A percentile compares a stretch with the other conserved stretches of the same genome.
phyloP scores from a whole-genome alignment of 1,140 invertebrate genomes.

The Ridgeia piscesae region DNA sequence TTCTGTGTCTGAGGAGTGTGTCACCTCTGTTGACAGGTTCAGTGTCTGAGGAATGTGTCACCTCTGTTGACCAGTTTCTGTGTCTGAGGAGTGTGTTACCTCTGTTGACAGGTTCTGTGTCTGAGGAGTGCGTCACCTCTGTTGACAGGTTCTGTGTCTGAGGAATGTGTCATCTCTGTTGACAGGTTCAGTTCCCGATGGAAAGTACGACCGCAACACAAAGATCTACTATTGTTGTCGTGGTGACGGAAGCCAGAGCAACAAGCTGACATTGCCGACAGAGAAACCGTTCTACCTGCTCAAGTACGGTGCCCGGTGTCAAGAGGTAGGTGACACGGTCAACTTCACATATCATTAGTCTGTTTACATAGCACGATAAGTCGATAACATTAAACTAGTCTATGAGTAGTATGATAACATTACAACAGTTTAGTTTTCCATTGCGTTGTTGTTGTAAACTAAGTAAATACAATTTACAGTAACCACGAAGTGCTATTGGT shows the following conservation, averaged over 20 bases:
- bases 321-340: conserved; percentile 33
- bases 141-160: too few species aligned
- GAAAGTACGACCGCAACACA: conserved; percentile 39
- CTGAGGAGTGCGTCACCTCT: too few species aligned
- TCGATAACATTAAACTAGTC: too few species aligned
- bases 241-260: conserved; percentile 36
- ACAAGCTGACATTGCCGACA: conserved; percentile 37
- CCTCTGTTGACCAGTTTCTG: too few species aligned
- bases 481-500: background rate
- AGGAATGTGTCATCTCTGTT: background rate
- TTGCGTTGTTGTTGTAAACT: background rate
- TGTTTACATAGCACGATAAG: too few species aligned
- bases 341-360: background rate
- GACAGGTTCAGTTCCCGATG: conserved; percentile 34
- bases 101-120: too few species aligned
- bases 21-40: too few species aligned
- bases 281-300: conserved; percentile 44
- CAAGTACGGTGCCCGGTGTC: conserved; percentile 41
- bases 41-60: too few species aligned
- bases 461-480: background rate
- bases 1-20: too few species aligned
- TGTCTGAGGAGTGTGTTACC: too few species aligned
- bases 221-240: conserved; percentile 45
- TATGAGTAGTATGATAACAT: too few species aligned
- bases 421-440: background rate